Conservation (phyloP, 2,797 vertebrate species). For the Nyctalus aviator region DNA sequence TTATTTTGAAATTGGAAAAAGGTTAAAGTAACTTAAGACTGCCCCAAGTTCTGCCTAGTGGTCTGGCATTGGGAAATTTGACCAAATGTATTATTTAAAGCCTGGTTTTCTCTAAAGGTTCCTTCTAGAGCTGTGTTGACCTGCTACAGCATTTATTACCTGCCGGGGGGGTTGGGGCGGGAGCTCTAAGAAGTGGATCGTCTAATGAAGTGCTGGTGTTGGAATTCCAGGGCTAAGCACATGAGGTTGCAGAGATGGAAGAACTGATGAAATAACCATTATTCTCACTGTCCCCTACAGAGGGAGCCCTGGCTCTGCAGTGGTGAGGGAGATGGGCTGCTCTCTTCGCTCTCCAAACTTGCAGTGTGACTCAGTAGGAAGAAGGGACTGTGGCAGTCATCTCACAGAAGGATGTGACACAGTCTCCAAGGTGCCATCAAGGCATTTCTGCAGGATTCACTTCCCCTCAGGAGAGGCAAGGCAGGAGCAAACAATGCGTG, state of each 20-base stretch:
- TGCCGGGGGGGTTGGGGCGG: neutral
- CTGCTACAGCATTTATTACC: neutral
- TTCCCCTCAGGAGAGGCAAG: neutral
- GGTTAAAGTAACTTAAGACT: neutral
- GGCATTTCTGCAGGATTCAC: neutral
- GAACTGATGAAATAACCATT: neutral
- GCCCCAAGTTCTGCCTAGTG: neutral
- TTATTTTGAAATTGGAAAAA: neutral
- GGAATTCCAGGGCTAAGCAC: neutral
- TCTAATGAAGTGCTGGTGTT: neutral
- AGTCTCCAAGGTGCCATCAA: neutral
- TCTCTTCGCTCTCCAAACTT: neutral
- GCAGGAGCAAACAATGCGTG: too few relatives aligned
- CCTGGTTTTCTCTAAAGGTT: neutral
- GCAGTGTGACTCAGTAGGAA: neutral
- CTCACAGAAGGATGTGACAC: neutral
- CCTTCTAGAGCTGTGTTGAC: neutral
- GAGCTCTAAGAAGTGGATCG: neutral
- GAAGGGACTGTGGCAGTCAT: rapidly evolving
- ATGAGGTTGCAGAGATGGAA: neutral
- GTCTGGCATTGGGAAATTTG: neutral
- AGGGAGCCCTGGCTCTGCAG: neutral
- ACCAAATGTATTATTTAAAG: neutral
- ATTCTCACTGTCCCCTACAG: neutral
- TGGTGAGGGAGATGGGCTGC: neutral